These are phyloP conservation scores for Thrips palmi DNA, from an alignment of 1,140 invertebrate species.

Conservation along the genomic window DNA sequence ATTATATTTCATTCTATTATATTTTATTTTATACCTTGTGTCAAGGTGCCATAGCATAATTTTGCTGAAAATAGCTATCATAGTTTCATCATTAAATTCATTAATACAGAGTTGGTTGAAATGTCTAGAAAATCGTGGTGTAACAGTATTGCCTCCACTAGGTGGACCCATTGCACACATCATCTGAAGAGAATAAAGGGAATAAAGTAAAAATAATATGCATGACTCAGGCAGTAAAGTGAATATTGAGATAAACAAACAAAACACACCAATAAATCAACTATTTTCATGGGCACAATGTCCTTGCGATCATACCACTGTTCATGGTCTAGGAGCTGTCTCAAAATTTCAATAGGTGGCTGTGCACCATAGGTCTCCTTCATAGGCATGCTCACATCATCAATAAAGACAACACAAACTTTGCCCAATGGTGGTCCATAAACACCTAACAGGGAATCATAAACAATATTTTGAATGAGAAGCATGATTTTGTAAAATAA, in stretches of 20 bases:
- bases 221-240: not conserved
- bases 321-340: constrained; percentile 78
- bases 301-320: constrained; percentile 90
- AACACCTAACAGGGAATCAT: constrained; percentile 32
- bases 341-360: constrained; percentile 75
- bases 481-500: too few species aligned
- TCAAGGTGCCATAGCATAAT: constrained; percentile 92
- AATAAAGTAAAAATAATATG: not conserved
- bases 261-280: constrained; percentile 57
- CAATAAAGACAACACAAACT: constrained; percentile 77
- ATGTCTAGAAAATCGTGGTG: constrained; percentile 73
- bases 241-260: not conserved
- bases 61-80: constrained; percentile 73
- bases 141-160: constrained; percentile 65
- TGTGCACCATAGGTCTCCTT: constrained; percentile 77
- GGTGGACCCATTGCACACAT: constrained; percentile 78
- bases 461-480: constrained; percentile 2
- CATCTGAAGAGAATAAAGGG: constrained; percentile 26
- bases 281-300: constrained; percentile 60
- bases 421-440: constrained; percentile 83
- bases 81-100: constrained; percentile 70
- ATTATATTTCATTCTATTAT: not conserved
- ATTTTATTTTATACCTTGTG: constrained; percentile 34
- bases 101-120: constrained; percentile 80
- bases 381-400: constrained; percentile 85